Evolutionary conservation across 2,113 vertebrate species (phyloP), one percentile per base, ranked within the genome.

Genomic region (Gopherus evgoodei): DNA sequence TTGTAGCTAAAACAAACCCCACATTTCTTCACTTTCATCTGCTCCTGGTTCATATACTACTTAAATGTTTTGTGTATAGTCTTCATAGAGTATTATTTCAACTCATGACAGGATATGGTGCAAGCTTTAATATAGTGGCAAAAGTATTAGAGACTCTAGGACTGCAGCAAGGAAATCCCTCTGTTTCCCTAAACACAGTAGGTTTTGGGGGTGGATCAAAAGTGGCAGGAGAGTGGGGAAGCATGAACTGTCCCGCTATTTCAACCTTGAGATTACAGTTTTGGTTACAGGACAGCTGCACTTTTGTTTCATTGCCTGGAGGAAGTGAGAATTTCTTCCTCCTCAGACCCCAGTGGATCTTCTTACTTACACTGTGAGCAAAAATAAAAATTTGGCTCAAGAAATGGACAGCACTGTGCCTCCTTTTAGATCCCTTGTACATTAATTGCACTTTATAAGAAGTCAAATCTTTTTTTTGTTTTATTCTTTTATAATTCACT

Each of bases 331-430:
- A 31, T 16, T 62, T 44, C n/a, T 53, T 49, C 12, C 21, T 31
- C 0, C 6, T 76, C 38, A 27, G 9, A 2, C 4, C 2, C 14
- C 2, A 14, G 2, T 47, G 14, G 12, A 47, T 44, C 22, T 90
- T 29, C 21, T 78, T 2, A 0, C 1, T 1, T 21, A 38, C 11
- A 21, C 4, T 10, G 29, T 8, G 3, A 9, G 6, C 19, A 5
- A 2, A 47, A 16, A 27, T 47, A 14, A 44, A 44, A 27, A 38
- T 44, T 44, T 27, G 72, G 42, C 72, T 76, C 22, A 76, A 47
- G 38, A 76, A 44, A 42, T 44, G 72, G 42, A 42, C 25, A 1
- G 44, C 22, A 27, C 42, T n/a, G 5, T 0, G 0, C 35, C 13
- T 0, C 17, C 79, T 47, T 82, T 50, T 29, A 27, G 42, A 72